These are phyloP conservation scores for Oceanites oceanicus DNA, from an alignment of 2,113 vertebrate species.

Conservation along the genomic window DNA sequence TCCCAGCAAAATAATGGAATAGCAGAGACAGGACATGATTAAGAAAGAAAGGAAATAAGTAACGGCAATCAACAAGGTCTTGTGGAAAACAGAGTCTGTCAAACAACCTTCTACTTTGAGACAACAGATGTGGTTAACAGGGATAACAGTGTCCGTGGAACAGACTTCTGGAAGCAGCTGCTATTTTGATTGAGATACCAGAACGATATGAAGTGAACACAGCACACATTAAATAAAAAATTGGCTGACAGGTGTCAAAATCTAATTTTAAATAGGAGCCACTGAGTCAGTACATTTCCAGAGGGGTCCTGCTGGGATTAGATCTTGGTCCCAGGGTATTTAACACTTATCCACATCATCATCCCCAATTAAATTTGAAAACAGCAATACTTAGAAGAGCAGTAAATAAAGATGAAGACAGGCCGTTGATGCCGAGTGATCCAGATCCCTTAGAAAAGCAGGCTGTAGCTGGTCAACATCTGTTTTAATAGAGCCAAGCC, in stretches of 20 bases:
- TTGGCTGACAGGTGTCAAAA: slow-evolving; percentile 52
- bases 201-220: background rate
- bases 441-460: background rate
- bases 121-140: slow-evolving; percentile 14
- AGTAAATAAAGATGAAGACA: slow-evolving; percentile 42
- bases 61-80: slow-evolving; percentile 36
- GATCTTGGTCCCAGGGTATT: slow-evolving; percentile 2
- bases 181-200: slow-evolving; percentile 26
- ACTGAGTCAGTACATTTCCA: slow-evolving; percentile 26
- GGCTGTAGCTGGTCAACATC: slow-evolving; percentile 36
- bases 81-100: slow-evolving; percentile 48
- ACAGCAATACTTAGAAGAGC: slow-evolving; percentile 37
- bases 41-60: slow-evolving; percentile 66
- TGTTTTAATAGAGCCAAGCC: background rate
- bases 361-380: slow-evolving; percentile 28
- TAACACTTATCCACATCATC: slow-evolving; percentile 27
- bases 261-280: slow-evolving; percentile 35
- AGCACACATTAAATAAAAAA: background rate
- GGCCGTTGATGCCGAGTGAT: background rate
- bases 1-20: slow-evolving; percentile 47
- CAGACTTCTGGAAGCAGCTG: slow-evolving; percentile 23
- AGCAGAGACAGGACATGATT: slow-evolving; percentile 37
- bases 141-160: slow-evolving; percentile 16
- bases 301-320: slow-evolving; percentile 11
- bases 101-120: slow-evolving; percentile 40